Evolutionary conservation across 2,888 invertebrate species (phyloP), one percentile per base, ranked within the genome.

Genomic region (Sinelater perroti): DNA sequence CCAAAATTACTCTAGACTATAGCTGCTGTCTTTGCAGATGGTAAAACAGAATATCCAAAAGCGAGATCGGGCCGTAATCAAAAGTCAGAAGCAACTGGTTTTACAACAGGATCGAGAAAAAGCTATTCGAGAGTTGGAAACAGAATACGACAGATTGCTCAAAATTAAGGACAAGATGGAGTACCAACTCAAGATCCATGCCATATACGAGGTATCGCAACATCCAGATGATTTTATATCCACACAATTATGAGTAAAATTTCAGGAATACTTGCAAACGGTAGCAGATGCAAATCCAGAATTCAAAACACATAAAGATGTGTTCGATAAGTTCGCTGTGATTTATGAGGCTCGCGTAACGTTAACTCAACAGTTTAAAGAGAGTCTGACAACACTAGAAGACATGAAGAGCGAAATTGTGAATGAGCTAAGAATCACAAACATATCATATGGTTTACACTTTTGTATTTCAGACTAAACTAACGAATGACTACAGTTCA

Each of bases 291-390:
- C 36, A n/a, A 14, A 46, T 1, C 36, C 44, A 1, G 46, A 45
- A 7, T 57, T 33, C 14, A 30, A 26, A 11, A 16, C 28, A 7
- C 36, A 31, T 6, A 17, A 40, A 7, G 56, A 57, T 17, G 46
- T 57, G 2, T 52, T 46, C 10, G 31, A 57, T 7, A 51, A 57
- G 31, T 51, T 57, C 26, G 52, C 20, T n/a, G 24, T 40, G 1
- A 17, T 52, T 7, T 28, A 51, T 31, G 38, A 51, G 8, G 46
- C 56, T 2, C 45, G 56, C 8, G 31, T 38, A 14, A 10, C 21
- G 2, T 3, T 46, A 4, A 38, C 46, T 1, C 10, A 31, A 31
- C 28, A 31, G 5, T 8, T 52, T 5, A 14, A 18, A 1, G 11
- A 51, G 4, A 33, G 46, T 13, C 11, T 57, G 14, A 31, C 11